phyloP scores from a whole-genome alignment of 2,888 invertebrate genomes.

The Drosophila parthenogenetica region DNA sequence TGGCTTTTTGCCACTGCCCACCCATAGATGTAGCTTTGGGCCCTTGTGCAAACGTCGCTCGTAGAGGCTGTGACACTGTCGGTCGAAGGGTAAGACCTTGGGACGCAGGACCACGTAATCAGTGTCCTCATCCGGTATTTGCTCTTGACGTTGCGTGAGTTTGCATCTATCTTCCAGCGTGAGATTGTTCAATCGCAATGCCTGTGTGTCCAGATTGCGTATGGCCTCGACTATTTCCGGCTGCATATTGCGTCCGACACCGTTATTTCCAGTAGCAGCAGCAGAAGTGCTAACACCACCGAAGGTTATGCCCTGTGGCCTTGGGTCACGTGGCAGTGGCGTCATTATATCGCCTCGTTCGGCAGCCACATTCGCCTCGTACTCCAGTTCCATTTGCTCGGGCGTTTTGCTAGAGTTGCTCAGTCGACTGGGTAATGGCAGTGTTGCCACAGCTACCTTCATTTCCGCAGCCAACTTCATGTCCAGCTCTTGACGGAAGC shows the following conservation, averaged over 20 bases:
- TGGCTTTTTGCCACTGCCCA: constrained; percentile 51
- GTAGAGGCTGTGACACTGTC: constrained; percentile 65
- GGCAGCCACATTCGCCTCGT: constrained; percentile 81
- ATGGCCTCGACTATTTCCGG: constrained; percentile 83
- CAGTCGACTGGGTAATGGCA: constrained; percentile 14
- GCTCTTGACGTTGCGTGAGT: constrained; percentile 23
- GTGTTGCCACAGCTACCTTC: constrained; percentile 37
- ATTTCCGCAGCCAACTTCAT: constrained; percentile 55
- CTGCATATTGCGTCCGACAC: constrained; percentile 66
- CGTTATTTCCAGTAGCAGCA: constrained; percentile 4
- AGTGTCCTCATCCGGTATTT: constrained; percentile 35
- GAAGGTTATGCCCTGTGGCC: constrained; percentile 61
- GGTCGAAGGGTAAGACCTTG: constrained; percentile 48
- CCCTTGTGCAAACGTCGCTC: constrained; percentile 79
- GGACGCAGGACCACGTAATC: constrained; percentile 63
- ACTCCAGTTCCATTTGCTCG: constrained; percentile 83
- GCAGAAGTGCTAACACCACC: constrained; percentile 15
- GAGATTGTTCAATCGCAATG: constrained; percentile 80
- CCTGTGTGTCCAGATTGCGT: constrained; percentile 79
- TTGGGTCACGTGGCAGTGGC: constrained; percentile 72
- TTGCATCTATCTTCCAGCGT: constrained; percentile 51
- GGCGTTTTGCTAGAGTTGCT: constrained; percentile 74
- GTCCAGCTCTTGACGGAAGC: constrained; percentile 43
- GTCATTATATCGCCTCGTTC: constrained; percentile 85
- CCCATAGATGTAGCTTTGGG: constrained; percentile 78